phyloP scores from a whole-genome alignment of 2,888 invertebrate species.

The Mesoligia furuncula region DNA sequence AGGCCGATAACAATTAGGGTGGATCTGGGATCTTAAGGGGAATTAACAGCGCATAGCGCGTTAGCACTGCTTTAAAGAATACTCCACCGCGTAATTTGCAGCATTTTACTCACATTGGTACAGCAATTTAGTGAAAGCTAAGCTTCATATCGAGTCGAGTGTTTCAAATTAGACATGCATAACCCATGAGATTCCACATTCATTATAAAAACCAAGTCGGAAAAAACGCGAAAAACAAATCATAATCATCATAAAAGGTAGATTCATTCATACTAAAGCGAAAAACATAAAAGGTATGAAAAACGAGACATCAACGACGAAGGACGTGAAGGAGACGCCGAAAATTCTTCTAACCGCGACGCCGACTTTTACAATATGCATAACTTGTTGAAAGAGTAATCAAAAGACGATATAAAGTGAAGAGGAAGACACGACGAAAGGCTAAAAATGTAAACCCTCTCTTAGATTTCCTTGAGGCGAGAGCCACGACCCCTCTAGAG shows the following conservation, averaged over 20 bases:
- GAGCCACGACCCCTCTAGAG: constrained; percentile 85
- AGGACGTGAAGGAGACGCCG: constrained; percentile 82
- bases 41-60: constrained; percentile 85
- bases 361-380: constrained; percentile 88
- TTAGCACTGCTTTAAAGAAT: constrained; percentile 85
- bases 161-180: constrained; percentile 41
- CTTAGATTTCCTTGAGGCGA: constrained; percentile 87
- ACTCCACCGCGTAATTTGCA: constrained; percentile 27
- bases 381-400: constrained; percentile 90
- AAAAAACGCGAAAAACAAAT: constrained; percentile 70
- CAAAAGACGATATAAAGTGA: constrained; percentile 90
- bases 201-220: constrained; percentile 55
- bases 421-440: constrained; percentile 89
- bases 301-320: constrained; percentile 83
- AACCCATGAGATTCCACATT: constrained; percentile 33
- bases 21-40: constrained; percentile 87
- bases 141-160: background rate
- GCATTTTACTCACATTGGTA: constrained; percentile 23
- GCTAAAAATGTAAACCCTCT: constrained; percentile 90
- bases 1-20: constrained; percentile 89
- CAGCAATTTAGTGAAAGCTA: background rate
- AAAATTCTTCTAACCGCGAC: constrained; percentile 83
- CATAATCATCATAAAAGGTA: constrained; percentile 78
- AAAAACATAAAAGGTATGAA: constrained; percentile 82
- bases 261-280: constrained; percentile 84